Evolutionary conservation across 2,888 invertebrate species (phyloP).

Genomic region (Cheilosia vernalis): DNA sequence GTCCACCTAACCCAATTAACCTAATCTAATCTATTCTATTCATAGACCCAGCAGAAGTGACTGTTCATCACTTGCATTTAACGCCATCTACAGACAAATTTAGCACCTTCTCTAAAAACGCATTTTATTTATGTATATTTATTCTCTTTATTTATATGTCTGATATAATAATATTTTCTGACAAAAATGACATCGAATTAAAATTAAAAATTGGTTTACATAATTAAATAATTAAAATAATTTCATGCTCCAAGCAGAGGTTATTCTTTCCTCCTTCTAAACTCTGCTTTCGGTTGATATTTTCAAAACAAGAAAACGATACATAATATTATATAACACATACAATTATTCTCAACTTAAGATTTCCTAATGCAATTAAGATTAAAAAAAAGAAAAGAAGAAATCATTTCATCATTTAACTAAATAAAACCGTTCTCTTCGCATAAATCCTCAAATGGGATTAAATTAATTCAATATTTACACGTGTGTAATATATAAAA

Average conservation of each 20-base stretch:
- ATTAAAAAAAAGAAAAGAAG: slow-evolving; percentile 17
- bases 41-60: too few species aligned
- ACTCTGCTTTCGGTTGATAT: slow-evolving; percentile 16
- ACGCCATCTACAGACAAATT: background rate
- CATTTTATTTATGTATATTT: slow-evolving; percentile 9
- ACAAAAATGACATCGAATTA: slow-evolving; percentile 43
- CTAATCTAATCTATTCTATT: too few species aligned
- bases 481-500: slow-evolving; percentile 57
- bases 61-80: too few species aligned
- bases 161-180: slow-evolving; percentile 41
- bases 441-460: slow-evolving; percentile 40
- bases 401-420: slow-evolving; percentile 42
- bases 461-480: slow-evolving; percentile 63
- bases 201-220: slow-evolving; percentile 45
- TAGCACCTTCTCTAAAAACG: background rate
- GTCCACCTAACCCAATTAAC: too few species aligned
- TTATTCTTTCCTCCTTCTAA: background rate
- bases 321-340: slow-evolving; percentile 40
- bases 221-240: slow-evolving; percentile 55
- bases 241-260: slow-evolving; percentile 26
- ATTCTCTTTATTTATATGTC: slow-evolving; percentile 53
- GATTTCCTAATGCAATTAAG: slow-evolving; percentile 37
- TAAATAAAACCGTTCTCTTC: slow-evolving; percentile 67
- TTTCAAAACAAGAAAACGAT: slow-evolving; percentile 36
- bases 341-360: slow-evolving; percentile 39